phyloP scores from a whole-genome alignment of 30 jellyfish, hydroid and myxozoan species.

The Aurelia coerulea region DNA sequence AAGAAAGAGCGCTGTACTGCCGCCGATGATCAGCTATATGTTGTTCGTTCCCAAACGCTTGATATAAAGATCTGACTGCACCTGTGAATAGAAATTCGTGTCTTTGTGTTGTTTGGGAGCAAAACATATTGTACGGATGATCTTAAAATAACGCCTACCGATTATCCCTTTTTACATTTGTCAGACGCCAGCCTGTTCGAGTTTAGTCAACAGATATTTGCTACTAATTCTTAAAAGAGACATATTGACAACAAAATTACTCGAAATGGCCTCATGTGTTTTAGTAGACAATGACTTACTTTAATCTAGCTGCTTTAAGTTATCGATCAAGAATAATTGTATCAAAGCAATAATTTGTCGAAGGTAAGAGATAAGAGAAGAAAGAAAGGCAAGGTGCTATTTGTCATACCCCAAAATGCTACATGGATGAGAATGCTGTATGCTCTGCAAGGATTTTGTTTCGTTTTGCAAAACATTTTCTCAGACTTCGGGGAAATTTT shows the following conservation, averaged over 20 bases:
- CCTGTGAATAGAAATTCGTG: slow-evolving; percentile 68
- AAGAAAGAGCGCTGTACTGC: neutral
- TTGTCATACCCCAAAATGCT: too few species aligned
- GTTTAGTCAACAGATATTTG: slow-evolving; percentile 29
- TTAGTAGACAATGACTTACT: slow-evolving; percentile 11
- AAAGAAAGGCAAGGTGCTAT: too few species aligned
- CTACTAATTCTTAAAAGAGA: slow-evolving; percentile 36
- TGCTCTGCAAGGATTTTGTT: too few species aligned
- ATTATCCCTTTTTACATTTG: slow-evolving; percentile 54
- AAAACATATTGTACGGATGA: slow-evolving; percentile 56
- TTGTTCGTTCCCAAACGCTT: slow-evolving; percentile 9
- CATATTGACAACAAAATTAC: slow-evolving; percentile 46
- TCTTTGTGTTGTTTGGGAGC: slow-evolving; percentile 61
- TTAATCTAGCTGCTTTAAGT: slow-evolving; percentile 28
- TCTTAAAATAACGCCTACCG: slow-evolving; percentile 61
- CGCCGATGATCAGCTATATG: too few species aligned
- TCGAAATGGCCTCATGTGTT: slow-evolving; percentile 56
- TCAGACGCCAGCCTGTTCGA: slow-evolving; percentile 66
- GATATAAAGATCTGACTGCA: slow-evolving; percentile 42
- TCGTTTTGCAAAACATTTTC: too few species aligned
- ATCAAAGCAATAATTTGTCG: slow-evolving; percentile 31
- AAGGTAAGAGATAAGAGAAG: too few species aligned
- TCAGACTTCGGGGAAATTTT: too few species aligned
- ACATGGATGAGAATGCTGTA: too few species aligned
- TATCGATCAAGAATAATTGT: slow-evolving; percentile 11